These are phyloP conservation scores for Chunga burmeisteri DNA, from an alignment of 2,113 vertebrate species.

Conservation along the genomic window DNA sequence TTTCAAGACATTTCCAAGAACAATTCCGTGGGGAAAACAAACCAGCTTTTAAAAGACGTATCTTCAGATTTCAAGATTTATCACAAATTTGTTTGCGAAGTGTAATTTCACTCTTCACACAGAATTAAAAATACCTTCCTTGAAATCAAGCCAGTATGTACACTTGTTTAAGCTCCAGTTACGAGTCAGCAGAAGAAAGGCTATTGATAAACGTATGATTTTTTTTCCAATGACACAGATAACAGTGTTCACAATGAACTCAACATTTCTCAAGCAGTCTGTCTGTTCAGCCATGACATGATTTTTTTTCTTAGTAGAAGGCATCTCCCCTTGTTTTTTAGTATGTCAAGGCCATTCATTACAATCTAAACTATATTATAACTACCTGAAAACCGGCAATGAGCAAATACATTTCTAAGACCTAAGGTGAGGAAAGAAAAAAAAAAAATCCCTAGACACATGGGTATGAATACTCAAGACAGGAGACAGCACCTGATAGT, in stretches of 20 bases:
- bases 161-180: background rate
- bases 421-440: background rate
- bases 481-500: background rate
- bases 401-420: background rate
- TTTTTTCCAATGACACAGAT: background rate
- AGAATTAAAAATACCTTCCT: background rate
- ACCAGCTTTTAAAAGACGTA: background rate
- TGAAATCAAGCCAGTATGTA: background rate
- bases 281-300: background rate
- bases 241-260: background rate
- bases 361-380: background rate
- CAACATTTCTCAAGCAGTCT: background rate
- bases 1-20: background rate
- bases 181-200: background rate
- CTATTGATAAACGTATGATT: accelerated
- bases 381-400: background rate
- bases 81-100: background rate
- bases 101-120: background rate
- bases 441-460: background rate
- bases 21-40: background rate
- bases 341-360: background rate
- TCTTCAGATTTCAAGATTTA: background rate
- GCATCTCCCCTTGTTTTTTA: background rate
- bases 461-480: background rate
- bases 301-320: background rate